Evolutionary conservation across 2,113 vertebrate genomes (phyloP).

Genomic region (Mesitornis unicolor): DNA sequence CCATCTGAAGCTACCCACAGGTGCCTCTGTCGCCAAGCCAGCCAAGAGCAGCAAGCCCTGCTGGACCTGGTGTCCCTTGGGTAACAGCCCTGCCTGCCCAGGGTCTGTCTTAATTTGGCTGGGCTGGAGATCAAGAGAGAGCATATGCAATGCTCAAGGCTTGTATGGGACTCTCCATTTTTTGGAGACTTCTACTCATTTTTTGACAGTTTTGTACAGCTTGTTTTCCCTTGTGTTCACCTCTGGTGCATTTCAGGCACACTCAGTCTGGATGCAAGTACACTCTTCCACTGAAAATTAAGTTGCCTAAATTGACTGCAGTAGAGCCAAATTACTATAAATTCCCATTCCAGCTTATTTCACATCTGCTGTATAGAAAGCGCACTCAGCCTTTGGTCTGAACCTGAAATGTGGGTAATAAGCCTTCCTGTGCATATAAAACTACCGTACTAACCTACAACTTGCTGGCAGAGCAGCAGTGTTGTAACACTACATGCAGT

Average conservation of each 20-base stretch:
- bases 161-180: not conserved
- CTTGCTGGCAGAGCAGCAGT: not conserved
- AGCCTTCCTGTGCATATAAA: not conserved
- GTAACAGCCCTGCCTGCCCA: not conserved
- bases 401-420: not conserved
- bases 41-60: not conserved
- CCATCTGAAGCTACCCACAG: rapidly evolving
- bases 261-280: not conserved
- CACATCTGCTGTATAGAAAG: not conserved
- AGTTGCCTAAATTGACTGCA: not conserved
- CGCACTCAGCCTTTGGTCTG: not conserved
- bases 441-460: rapidly evolving
- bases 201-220: not conserved
- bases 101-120: not conserved
- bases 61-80: rapidly evolving
- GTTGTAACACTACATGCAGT: not conserved
- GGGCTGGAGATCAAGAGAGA: not conserved
- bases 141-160: not conserved
- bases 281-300: not conserved
- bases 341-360: not conserved
- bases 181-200: not conserved
- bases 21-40: rapidly evolving
- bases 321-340: not conserved
- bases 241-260: not conserved
- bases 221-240: not conserved